A percentile compares a stretch with the other conserved stretches of the same genome.
These are phyloP conservation scores for Tangara arthus DNA, from an alignment of 2,797 vertebrate genomes.

Conservation along the genomic window DNA sequence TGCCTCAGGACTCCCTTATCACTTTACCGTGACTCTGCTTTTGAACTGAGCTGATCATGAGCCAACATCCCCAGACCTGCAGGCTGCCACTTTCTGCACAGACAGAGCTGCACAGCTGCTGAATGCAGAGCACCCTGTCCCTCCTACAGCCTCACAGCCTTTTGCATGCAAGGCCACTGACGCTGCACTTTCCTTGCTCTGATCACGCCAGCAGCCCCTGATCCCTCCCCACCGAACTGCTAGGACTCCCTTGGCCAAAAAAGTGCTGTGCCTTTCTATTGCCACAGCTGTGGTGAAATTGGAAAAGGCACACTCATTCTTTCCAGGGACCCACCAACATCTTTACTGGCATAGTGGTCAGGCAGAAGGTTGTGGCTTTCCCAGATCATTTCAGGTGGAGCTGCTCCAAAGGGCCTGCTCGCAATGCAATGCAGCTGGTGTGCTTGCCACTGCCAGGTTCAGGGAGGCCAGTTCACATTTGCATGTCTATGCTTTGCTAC, in stretches of 20 bases:
- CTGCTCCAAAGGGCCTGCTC: neutral
- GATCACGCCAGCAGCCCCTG: neutral
- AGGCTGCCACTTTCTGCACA: neutral
- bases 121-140: neutral
- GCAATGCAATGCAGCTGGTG: neutral
- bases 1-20: neutral
- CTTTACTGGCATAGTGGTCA: neutral
- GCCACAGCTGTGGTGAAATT: neutral
- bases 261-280: neutral
- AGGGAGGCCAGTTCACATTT: neutral
- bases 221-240: neutral
- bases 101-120: neutral
- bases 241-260: neutral
- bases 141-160: neutral
- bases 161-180: neutral
- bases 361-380: neutral
- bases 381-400: neutral
- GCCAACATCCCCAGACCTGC: neutral
- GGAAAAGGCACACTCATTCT: neutral
- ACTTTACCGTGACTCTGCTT: neutral
- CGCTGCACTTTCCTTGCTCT: fast-evolving
- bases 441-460: neutral
- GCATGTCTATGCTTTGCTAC: neutral
- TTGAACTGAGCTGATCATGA: neutral
- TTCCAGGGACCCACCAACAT: neutral